These are phyloP conservation scores for Dolichopus griseipennis DNA, from an alignment of 2,888 invertebrate genomes.

Conservation along the genomic window DNA sequence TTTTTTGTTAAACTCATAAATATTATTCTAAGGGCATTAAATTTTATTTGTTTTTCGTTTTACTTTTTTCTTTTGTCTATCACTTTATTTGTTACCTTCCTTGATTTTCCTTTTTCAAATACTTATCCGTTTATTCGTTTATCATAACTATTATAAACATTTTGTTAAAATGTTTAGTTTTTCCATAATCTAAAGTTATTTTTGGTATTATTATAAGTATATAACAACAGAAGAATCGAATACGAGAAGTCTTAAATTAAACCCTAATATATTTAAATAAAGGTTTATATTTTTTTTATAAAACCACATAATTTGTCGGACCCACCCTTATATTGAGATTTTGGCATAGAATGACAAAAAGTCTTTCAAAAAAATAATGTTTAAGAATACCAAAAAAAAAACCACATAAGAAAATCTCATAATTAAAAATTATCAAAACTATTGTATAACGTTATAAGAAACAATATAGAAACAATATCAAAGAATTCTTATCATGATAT, in stretches of 20 bases:
- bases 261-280: too few species aligned
- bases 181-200: too few species aligned
- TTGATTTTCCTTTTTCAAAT: not conserved
- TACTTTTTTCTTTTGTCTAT: too few species aligned
- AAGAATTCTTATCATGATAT: not conserved
- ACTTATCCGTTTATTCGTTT: not conserved
- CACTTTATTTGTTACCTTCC: not conserved
- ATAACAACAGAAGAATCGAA: not conserved
- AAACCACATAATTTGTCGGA: not conserved
- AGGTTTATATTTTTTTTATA: too few species aligned
- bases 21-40: not conserved
- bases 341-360: too few species aligned
- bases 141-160: too few species aligned
- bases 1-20: not conserved
- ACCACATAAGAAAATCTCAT: not conserved
- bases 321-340: not conserved
- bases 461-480: not conserved
- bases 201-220: too few species aligned
- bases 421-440: conserved; percentile 4
- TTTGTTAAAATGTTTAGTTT: too few species aligned
- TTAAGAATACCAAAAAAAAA: not conserved
- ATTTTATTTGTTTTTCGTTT: not conserved
- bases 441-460: not conserved
- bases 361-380: not conserved
- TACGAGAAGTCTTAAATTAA: not conserved